Percentiles rank a stretch among this genome's conserved stretches.
Conservation (phyloP, 2,797 vertebrate genomes). For the Emydoidea blandingii region DNA sequence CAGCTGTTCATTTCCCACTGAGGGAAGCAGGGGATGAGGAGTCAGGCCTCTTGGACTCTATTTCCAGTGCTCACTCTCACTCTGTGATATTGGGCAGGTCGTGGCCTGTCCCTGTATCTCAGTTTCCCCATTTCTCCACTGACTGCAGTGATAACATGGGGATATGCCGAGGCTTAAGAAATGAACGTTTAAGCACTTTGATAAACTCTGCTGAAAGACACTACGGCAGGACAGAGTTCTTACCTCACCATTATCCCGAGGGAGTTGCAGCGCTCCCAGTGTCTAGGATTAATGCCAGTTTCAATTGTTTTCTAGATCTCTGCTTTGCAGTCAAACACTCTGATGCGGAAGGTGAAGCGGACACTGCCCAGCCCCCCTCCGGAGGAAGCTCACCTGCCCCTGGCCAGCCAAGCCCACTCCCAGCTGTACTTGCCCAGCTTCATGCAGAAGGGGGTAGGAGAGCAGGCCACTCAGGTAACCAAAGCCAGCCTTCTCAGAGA, state of each 20-base stretch:
- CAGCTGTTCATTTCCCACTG: not conserved
- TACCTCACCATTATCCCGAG: not conserved
- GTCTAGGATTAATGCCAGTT: slow-evolving; percentile 57
- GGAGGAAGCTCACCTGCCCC: slow-evolving; percentile 91
- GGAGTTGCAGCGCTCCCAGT: not conserved
- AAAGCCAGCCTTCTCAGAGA: slow-evolving; percentile 95
- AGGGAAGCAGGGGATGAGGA: not conserved
- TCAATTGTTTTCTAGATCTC: slow-evolving; percentile 89
- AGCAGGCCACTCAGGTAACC: slow-evolving; percentile 87
- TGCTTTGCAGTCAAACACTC: slow-evolving; percentile 92
- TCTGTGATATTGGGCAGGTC: not conserved
- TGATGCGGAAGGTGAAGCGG: slow-evolving; percentile 98
- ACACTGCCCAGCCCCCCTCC: slow-evolving; percentile 99
- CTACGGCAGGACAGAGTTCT: not conserved
- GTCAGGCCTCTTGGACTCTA: not conserved
- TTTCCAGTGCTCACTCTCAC: not conserved
- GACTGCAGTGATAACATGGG: not conserved
- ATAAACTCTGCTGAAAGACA: not conserved
- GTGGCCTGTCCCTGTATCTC: not conserved
- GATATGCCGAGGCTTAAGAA: not conserved
- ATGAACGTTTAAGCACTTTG: not conserved
- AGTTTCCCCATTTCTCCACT: not conserved
- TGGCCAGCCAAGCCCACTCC: slow-evolving; percentile 89
- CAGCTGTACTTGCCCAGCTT: slow-evolving; percentile 94
- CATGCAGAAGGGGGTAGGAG: slow-evolving; percentile 86